Evolutionary conservation across 1,140 invertebrate species (phyloP), one percentile per base, ranked within the genome.

Genomic region (Bombus vancouverensis): DNA sequence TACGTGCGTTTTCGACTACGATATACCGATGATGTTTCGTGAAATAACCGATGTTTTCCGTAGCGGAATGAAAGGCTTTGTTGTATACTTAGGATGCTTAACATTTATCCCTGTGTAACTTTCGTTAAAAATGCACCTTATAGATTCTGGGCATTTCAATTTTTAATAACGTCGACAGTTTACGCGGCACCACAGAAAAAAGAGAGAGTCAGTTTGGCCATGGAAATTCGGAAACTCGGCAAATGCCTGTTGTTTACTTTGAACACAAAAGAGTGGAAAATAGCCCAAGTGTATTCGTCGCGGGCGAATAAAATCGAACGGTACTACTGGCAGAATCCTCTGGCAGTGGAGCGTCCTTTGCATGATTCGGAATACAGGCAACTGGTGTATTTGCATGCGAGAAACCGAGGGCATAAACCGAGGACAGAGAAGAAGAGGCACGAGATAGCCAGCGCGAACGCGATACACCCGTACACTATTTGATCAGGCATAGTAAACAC

Each of bases 401-500:
- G 47, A 53, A 47, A 39, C 25, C 75, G 71, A 13, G 42, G 34
- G 13, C n/a, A 42, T 34, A 34, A 77, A 53, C 34, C 74, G 34
- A 1, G 39, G 34, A 71, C 39, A 66, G 78, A 74, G 62, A 79
- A 80, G 80, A 77, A 68, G 81, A 72, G 73, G 18, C 25, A 47
- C 62, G 57, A 25, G 39, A 57, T 37, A 32, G 74, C 74, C 47
- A 25, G 53, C 62, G 66, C 73, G 71, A 73, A 66, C 80, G 59
- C 62, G 70, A 87, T 82, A 86, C 80, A 85, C 85, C 73, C 70
- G 88, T 87, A 28, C 87, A 75, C 73, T 90, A 87, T 93, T 93
- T 93, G 93, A 93, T 92, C 93, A 93, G 92, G 81, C 71, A 88
- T 72, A 86, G 89, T 89, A 92, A 93, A 93, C 91, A 89, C 88